Evolutionary conservation across 2,888 invertebrate genomes (phyloP).

Genomic region (Octonoba sinensis): DNA sequence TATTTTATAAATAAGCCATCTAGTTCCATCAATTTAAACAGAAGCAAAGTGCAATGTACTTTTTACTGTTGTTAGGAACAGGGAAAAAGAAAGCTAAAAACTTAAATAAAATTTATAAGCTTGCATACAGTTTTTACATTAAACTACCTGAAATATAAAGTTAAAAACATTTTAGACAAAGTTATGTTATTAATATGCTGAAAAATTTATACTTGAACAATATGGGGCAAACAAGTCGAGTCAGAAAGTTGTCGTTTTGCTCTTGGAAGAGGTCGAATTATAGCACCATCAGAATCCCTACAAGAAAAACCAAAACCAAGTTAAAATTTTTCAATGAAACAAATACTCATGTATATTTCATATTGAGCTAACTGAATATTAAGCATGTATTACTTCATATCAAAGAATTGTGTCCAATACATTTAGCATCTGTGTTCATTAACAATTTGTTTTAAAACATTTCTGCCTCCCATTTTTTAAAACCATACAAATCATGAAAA

Average conservation of each 20-base stretch:
- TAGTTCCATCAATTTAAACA: too few species aligned
- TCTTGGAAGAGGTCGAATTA: slow-evolving; percentile 94
- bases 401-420: too few species aligned
- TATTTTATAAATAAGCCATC: too few species aligned
- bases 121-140: neutral
- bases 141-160: too few species aligned
- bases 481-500: too few species aligned
- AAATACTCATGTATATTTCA: neutral
- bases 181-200: neutral
- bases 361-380: too few species aligned
- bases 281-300: slow-evolving; percentile 91
- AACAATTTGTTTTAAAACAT: too few species aligned
- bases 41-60: neutral
- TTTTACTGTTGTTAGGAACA: neutral
- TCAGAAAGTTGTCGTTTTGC: slow-evolving; percentile 91
- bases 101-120: neutral
- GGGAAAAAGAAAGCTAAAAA: neutral
- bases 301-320: slow-evolving; percentile 56
- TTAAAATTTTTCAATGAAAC: neutral
- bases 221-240: slow-evolving; percentile 89
- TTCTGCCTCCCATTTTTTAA: too few species aligned
- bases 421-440: too few species aligned
- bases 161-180: neutral
- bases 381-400: too few species aligned
- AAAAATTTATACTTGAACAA: slow-evolving; percentile 77